Evolutionary conservation across 2,888 invertebrate species (phyloP), one percentile per base, ranked within the genome.

Genomic region (Sesia apiformis): DNA sequence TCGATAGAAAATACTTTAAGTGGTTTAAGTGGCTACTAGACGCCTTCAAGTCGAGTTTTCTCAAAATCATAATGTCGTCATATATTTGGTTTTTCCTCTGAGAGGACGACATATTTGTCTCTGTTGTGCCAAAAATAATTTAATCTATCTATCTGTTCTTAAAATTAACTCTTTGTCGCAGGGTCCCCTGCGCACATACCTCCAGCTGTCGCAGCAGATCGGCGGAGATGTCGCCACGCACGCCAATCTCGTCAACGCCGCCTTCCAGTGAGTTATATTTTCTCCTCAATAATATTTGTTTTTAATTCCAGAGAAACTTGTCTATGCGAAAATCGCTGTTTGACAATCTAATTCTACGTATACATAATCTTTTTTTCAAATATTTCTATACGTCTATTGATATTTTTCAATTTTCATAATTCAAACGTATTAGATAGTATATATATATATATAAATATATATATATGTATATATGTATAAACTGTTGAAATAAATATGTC

Each of bases 141-240:
- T 23, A 23, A 23, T 23, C 2, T 23, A 23, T 23, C 23, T 23
- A 23, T 23, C 23, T 23, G 23, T 23, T 23, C 23, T 23, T 23
- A 23, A 23, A 1, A 2, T 23, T 1, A 23, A 23, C 46, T 46
- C 46, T 72, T 46, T 69, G 62, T 60, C 63, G 8, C 90, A 91
- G 74, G 95, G 95, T 53, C 93, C 96, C 52, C 91, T 98, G 67
- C 91, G 92, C 64, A 92, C 93, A 60, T 98, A 94, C 81, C 75
- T 96, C 59, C 85, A 92, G 57, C 84, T 94, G 57, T 97, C 97
- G 58, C 85, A 92, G 74, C 91, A 95, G 83, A 95, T 98, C 63
- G 96, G 96, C 49, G 96, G 95, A 38, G 96, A 96, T 90, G 95
- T 96, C 51, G 94, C 94, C 54, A 87, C 92, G 58, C 96, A 97